These are phyloP conservation scores for Trichonephila clavata DNA, from an alignment of 1,140 invertebrate genomes.

Conservation along the genomic window DNA sequence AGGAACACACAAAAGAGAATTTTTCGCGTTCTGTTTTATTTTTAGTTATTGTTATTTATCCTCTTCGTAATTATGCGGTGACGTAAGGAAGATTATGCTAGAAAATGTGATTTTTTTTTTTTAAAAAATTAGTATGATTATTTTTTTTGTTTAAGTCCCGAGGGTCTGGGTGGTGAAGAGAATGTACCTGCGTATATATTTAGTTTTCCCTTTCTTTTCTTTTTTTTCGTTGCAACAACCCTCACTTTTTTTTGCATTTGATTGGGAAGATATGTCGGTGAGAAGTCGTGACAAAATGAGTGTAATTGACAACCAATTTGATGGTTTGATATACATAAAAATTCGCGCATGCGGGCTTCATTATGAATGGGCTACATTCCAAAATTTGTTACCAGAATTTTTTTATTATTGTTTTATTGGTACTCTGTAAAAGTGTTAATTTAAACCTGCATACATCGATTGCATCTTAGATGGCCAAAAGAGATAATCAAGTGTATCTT, in stretches of 20 bases:
- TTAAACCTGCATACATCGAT: too few species aligned
- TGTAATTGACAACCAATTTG: conserved; percentile 1
- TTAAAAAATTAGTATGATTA: neutral
- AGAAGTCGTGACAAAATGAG: neutral
- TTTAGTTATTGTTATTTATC: conserved; percentile 10
- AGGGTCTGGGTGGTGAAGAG: neutral
- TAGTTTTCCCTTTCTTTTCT: too few species aligned
- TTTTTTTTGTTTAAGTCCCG: neutral
- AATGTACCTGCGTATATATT: neutral
- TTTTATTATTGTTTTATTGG: too few species aligned
- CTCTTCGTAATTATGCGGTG: conserved; percentile 28
- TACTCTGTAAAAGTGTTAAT: too few species aligned
- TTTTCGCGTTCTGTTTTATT: neutral
- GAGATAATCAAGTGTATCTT: too few species aligned
- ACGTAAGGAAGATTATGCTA: neutral
- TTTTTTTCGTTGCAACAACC: neutral
- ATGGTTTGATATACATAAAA: neutral
- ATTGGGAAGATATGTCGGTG: neutral
- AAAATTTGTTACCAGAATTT: too few species aligned
- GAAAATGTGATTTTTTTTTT: neutral
- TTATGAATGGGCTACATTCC: too few species aligned
- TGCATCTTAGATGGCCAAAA: too few species aligned
- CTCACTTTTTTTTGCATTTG: neutral
- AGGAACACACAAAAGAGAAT: conserved; percentile 1
- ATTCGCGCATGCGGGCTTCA: neutral